Evolutionary conservation across 2,797 vertebrate species (phyloP), one percentile per base, ranked within the genome.

Genomic region (Myotis pilosus): DNA sequence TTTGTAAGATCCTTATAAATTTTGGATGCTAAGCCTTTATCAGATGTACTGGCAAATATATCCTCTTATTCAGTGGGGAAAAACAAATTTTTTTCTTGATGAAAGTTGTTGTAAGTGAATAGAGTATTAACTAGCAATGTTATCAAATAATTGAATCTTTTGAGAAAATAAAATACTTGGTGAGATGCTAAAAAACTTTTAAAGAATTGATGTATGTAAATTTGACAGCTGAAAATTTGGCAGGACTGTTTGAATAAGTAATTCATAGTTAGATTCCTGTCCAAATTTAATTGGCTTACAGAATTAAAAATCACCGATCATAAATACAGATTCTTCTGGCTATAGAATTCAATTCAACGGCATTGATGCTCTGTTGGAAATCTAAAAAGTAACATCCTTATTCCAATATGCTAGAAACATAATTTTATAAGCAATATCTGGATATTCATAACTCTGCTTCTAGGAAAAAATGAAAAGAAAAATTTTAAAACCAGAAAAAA

Each of bases 171-270:
- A 76, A 96, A 78, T 41, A 44, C 36, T 78, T 80, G 41, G n/a
- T 20, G 12, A 84, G 79, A 66, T 88, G 11, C 55, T 72, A 79
- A 82, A 93, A 89, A 66, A 78, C 41, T 76, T 80, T 88, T n/a
- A 88, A 71, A 87, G 41, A 94, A 94, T 64, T 80, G 53, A 3
- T 64, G 49, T 20, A 80, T 79, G 11, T 36, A 83, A 86, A 53
- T 74, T 94, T 79, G 91, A 95, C 47, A 88, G 81, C 7, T 89
- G n/a, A 95, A 93, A 90, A 94, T 93, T 1, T 83, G 57, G 36
- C 33, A 93, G 68, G 36, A 68, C 20, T 80, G 8, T 53, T 66
- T 87, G 75, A 94, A 88, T 93, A 93, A 94, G 72, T 76, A 64
- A 16, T 64, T 22, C 71, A 91, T 89, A 94, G 78, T 87, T 92